Evolutionary conservation across 2,113 vertebrate species (phyloP).

Genomic region (Phylloscopus trochiloides): DNA sequence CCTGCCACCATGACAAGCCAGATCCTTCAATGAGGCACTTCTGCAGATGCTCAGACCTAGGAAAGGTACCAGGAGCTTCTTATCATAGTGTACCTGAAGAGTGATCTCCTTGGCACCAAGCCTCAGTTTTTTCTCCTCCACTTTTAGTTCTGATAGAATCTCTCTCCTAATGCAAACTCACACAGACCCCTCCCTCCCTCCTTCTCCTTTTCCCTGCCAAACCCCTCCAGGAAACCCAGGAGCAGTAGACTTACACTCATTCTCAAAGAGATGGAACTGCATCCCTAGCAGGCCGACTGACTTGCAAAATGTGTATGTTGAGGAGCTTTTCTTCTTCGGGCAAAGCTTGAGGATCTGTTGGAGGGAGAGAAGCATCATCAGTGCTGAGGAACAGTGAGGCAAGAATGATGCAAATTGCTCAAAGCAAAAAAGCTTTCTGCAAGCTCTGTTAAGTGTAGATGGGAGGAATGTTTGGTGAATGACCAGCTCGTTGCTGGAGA

Average conservation of each 20-base stretch:
- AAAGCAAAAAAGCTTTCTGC: neutral
- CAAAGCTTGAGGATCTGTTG: conserved; percentile 94
- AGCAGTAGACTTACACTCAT: conserved; percentile 87
- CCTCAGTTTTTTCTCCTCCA: neutral
- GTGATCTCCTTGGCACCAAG: neutral
- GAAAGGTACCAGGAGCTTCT: neutral
- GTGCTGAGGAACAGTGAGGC: neutral
- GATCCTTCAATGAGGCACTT: neutral
- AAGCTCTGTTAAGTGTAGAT: neutral
- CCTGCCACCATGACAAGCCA: neutral
- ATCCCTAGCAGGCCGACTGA: conserved; percentile 92
- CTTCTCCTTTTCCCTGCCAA: neutral
- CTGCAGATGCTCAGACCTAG: neutral
- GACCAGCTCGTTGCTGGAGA: neutral
- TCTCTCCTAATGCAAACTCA: neutral
- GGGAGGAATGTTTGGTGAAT: neutral
- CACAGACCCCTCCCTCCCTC: neutral
- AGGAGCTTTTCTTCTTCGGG: conserved; percentile 96
- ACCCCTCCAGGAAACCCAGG: neutral
- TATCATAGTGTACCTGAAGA: neutral
- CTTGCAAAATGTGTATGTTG: conserved; percentile 97
- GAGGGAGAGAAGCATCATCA: neutral
- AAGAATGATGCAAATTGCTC: neutral
- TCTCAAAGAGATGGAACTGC: conserved; percentile 97
- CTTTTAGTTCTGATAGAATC: neutral